These are phyloP conservation scores for Ophthalmolycus amberensis DNA, from an alignment of 2,113 vertebrate genomes.

Conservation along the genomic window DNA sequence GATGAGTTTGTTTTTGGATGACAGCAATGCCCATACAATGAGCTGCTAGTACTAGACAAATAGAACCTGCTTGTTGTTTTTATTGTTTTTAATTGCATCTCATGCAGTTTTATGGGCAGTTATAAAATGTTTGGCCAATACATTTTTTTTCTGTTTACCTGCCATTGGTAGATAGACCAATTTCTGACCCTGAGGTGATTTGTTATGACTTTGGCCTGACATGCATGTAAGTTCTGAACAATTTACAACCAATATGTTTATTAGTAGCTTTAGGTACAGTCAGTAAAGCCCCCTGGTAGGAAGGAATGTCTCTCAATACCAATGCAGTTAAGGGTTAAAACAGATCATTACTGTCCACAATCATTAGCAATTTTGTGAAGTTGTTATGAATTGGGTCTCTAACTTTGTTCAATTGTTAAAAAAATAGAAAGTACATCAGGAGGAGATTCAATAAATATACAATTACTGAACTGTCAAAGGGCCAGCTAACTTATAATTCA, in stretches of 20 bases:
- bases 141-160: background rate
- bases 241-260: background rate
- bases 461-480: conserved; percentile 30
- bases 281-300: background rate
- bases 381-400: background rate
- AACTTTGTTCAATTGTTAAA: background rate
- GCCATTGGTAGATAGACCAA: background rate
- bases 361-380: background rate
- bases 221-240: background rate
- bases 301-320: background rate
- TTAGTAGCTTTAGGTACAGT: background rate
- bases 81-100: background rate
- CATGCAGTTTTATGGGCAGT: background rate
- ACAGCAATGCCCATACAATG: background rate
- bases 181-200: background rate
- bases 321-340: background rate
- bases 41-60: background rate
- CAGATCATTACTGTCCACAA: background rate
- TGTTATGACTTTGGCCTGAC: background rate
- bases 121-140: background rate
- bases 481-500: conserved; percentile 41
- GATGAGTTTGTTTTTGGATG: background rate
- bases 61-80: background rate
- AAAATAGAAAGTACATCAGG: background rate
- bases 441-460: conserved; percentile 22